Evolutionary conservation across 1,140 invertebrate species (phyloP).

Genomic region (Reticulitermes speratus): DNA sequence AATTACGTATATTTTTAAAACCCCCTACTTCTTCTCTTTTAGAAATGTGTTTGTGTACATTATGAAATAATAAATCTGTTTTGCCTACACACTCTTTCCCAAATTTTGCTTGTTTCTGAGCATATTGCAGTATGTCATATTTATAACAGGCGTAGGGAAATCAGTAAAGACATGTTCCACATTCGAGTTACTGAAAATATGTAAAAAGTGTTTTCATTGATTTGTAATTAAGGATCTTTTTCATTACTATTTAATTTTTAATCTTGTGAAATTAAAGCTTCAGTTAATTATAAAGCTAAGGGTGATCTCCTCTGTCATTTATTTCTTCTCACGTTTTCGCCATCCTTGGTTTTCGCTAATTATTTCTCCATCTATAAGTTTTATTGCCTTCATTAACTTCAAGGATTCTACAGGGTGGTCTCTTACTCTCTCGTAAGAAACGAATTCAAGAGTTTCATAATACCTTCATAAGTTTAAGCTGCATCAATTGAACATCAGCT

Average conservation of each 20-base stretch:
- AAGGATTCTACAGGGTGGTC: not conserved
- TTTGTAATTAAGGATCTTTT: not conserved
- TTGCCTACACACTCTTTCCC: no score
- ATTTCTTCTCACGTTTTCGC: not conserved
- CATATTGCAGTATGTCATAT: no score
- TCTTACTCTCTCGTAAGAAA: not conserved
- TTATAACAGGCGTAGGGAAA: no score
- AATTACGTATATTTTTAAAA: no score
- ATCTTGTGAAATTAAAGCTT: not conserved
- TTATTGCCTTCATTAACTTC: not conserved
- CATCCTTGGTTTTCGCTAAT: not conserved
- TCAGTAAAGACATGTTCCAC: no score
- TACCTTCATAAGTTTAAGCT: not conserved
- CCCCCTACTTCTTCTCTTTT: no score
- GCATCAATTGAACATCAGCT: not conserved
- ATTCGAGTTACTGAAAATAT: no score
- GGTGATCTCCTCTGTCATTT: not conserved
- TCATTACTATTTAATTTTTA: not conserved
- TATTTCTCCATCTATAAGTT: constrained; percentile 3
- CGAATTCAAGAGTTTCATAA: not conserved
- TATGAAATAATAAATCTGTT: no score
- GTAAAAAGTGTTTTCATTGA: not conserved
- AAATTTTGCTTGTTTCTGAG: no score
- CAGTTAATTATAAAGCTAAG: not conserved
- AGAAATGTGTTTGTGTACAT: no score